Percentiles rank a stretch among this genome's conserved stretches.
Evolutionary conservation across 2,888 invertebrate species (phyloP).

Genomic region (Linnaemya tessellans): DNA sequence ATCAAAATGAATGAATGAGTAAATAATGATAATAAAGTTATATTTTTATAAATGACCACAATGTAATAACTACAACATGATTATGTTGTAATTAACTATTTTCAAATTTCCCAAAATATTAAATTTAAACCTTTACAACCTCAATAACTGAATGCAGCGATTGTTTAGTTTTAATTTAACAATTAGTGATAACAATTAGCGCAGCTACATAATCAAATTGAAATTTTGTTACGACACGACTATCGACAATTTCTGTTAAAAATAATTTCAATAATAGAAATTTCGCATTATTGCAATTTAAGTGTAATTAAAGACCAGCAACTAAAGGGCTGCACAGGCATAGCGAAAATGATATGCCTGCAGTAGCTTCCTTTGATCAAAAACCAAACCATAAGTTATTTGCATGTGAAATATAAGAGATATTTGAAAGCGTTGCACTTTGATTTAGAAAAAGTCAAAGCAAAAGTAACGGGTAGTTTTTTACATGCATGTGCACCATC

Average conservation of each 20-base stretch:
- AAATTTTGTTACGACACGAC: not conserved
- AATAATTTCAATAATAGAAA: not conserved
- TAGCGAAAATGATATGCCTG: too few species aligned
- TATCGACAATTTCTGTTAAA: not conserved
- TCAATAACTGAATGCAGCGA: not conserved
- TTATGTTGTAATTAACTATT: slow-evolving; percentile 20
- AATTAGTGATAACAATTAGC: slow-evolving; percentile 22
- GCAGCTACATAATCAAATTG: not conserved
- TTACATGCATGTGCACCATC: too few species aligned
- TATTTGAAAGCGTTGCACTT: too few species aligned
- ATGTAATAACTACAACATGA: not conserved
- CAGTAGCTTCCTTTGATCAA: too few species aligned
- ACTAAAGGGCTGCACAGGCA: too few species aligned
- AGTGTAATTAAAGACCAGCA: not conserved
- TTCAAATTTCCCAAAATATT: not conserved
- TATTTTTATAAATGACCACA: not conserved
- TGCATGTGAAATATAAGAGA: too few species aligned
- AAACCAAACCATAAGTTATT: too few species aligned
- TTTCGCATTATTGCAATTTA: slow-evolving; percentile 13
- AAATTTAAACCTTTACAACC: not conserved
- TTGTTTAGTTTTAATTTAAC: slow-evolving; percentile 26
- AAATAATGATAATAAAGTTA: too few species aligned
- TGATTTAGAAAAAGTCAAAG: too few species aligned
- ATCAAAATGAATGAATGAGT: too few species aligned
- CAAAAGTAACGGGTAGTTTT: too few species aligned